A percentile compares a stretch with the other conserved stretches of the same genome.
Conservation (phyloP, 37 sponge, comb jelly and placozoan species). For the Beroe ovata region DNA sequence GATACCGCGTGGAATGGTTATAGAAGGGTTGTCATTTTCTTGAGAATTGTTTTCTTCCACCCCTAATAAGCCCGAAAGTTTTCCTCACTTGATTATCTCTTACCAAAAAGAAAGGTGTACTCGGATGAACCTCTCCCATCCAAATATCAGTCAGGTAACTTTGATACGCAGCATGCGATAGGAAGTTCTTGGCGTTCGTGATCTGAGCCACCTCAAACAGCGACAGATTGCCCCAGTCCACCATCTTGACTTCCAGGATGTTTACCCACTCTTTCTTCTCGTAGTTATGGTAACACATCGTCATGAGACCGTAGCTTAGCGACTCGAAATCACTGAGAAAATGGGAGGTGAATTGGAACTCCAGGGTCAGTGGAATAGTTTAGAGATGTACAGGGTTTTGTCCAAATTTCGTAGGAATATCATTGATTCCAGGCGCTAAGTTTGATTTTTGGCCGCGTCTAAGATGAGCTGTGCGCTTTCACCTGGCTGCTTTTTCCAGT, state of each 20-base stretch:
- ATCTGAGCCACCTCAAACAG: conserved; percentile 59
- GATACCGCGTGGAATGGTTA: no score
- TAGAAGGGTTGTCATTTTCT: no score
- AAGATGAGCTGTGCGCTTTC: not conserved
- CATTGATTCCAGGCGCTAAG: no score
- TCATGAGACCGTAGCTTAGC: conserved; percentile 62
- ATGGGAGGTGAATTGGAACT: no score
- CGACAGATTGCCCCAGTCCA: conserved; percentile 57
- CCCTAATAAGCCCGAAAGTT: no score
- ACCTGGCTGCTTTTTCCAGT: conserved; percentile 49
- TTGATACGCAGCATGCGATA: conserved; percentile 64
- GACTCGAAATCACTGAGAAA: conserved; percentile 59
- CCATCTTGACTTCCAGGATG: conserved; percentile 65
- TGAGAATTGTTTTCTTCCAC: no score
- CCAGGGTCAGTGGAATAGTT: no score
- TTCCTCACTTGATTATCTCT: no score
- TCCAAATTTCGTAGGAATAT: no score
- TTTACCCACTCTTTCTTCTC: conserved; percentile 66
- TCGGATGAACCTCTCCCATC: conserved; percentile 65
- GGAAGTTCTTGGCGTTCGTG: conserved; percentile 56
- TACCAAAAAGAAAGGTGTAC: conserved; percentile 63
- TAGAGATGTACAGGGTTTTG: no score
- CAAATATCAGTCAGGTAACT: conserved; percentile 66
- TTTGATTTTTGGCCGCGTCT: no score
- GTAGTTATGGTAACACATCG: conserved; percentile 66